These are phyloP conservation scores for Trichopoda pennipes DNA, from an alignment of 2,888 invertebrate genomes.

Conservation along the genomic window DNA sequence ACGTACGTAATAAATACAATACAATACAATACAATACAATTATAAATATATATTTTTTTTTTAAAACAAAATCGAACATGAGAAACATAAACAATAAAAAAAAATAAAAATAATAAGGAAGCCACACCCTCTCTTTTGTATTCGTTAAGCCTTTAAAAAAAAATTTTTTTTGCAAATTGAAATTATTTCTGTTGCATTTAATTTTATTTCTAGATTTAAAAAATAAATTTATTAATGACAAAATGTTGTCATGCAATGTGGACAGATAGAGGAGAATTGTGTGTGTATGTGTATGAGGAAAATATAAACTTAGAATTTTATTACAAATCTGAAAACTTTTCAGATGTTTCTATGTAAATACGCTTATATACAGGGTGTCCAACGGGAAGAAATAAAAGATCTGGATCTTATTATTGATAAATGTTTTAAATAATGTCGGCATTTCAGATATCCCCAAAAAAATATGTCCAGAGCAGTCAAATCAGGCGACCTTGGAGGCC, in stretches of 20 bases:
- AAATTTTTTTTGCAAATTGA: constrained; percentile 22
- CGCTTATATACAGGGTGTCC: background rate
- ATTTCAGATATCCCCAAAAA: too few species aligned
- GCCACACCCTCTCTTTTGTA: constrained; percentile 52
- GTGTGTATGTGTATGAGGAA: background rate
- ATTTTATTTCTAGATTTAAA: constrained; percentile 26
- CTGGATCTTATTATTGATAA: too few species aligned
- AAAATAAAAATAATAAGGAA: constrained; percentile 33
- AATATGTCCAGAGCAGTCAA: too few species aligned
- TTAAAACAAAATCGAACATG: constrained; percentile 31
- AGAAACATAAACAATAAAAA: constrained; percentile 4
- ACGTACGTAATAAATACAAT: too few species aligned
- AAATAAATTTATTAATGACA: constrained; percentile 45
- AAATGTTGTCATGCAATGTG: constrained; percentile 43
- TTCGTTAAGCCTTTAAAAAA: constrained; percentile 35
- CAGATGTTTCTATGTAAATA: background rate
- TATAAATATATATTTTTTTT: background rate
- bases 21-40: background rate
- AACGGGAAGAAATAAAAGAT: too few species aligned
- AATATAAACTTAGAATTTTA: constrained; percentile 13
- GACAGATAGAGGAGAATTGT: background rate
- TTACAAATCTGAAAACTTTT: constrained; percentile 11
- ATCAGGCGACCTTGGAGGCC: too few species aligned
- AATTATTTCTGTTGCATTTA: constrained; percentile 44
- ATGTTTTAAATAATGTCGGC: too few species aligned